A percentile compares a stretch with the other conserved stretches of the same genome.
Evolutionary conservation across 2,888 invertebrate genomes (phyloP).

Genomic region (Diarsia rubi): DNA sequence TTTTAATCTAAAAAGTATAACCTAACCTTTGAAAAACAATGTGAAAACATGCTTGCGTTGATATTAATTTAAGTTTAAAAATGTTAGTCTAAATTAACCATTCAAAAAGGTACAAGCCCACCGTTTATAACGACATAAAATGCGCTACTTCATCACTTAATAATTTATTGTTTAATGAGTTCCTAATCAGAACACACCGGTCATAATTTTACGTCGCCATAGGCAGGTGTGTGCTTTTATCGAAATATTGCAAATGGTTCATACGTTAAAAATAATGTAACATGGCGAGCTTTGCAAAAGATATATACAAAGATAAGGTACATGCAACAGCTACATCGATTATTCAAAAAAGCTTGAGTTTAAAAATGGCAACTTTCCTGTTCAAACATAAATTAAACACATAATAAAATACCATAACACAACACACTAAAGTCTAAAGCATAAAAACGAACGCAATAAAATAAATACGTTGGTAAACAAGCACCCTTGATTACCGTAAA

Average conservation of each 20-base stretch:
- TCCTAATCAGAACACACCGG: constrained; percentile 50
- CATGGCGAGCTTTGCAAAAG: constrained; percentile 47
- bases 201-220: constrained; percentile 36
- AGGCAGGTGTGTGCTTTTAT: constrained; percentile 53
- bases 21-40: neutral
- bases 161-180: constrained; percentile 52
- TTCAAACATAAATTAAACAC: constrained; percentile 14
- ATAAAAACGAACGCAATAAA: constrained; percentile 4
- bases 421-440: constrained; percentile 41
- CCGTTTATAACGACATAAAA: constrained; percentile 26
- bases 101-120: constrained; percentile 12
- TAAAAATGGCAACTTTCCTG: constrained; percentile 53
- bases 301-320: constrained; percentile 55
- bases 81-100: constrained; percentile 1
- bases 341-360: constrained; percentile 30
- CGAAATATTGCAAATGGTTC: constrained; percentile 44
- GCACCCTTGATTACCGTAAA: constrained; percentile 58
- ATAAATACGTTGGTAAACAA: constrained; percentile 37
- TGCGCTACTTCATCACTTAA: constrained; percentile 38
- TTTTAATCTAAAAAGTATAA: neutral
- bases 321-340: constrained; percentile 65
- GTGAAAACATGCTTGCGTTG: neutral
- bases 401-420: constrained; percentile 37
- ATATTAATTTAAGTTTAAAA: neutral
- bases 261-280: constrained; percentile 38